Evolutionary conservation across 2,113 vertebrate species (phyloP).

Genomic region (Pedetes capensis): DNA sequence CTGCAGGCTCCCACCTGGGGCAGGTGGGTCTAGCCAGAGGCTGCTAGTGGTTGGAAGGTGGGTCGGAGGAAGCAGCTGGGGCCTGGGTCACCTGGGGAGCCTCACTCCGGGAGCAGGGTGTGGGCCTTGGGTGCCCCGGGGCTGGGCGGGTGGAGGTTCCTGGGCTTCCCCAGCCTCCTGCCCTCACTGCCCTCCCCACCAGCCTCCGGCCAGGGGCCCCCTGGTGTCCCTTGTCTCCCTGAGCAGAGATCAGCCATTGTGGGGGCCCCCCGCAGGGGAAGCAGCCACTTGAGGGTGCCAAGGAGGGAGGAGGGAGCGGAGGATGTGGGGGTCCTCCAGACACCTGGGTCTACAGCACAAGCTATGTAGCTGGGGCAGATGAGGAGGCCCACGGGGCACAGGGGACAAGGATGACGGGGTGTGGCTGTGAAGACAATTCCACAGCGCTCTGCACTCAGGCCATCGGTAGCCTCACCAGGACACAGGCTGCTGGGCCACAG

Average conservation of each 20-base stretch:
- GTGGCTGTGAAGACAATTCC: neutral
- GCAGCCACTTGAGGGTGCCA: neutral
- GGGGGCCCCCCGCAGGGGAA: neutral
- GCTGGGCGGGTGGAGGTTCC: fast-evolving
- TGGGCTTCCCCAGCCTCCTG: neutral
- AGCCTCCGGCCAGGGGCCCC: too few relatives aligned
- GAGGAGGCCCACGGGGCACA: neutral
- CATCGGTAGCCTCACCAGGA: neutral
- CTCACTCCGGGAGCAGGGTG: neutral
- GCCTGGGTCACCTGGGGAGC: neutral
- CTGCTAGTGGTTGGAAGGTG: neutral
- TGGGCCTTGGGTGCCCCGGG: fast-evolving
- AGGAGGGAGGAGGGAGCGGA: neutral
- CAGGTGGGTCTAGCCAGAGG: neutral
- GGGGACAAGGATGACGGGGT: neutral
- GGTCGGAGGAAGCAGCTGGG: neutral
- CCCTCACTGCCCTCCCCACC: neutral
- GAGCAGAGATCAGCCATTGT: too few relatives aligned
- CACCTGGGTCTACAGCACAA: neutral
- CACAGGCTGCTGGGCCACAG: too few relatives aligned
- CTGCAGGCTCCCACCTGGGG: neutral
- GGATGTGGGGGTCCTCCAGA: neutral
- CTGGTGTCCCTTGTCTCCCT: too few relatives aligned
- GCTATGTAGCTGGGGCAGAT: neutral
- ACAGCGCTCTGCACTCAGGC: neutral